Evolutionary conservation across 1,140 invertebrate genomes (phyloP).

Genomic region (Leptonema lineaticorne): DNA sequence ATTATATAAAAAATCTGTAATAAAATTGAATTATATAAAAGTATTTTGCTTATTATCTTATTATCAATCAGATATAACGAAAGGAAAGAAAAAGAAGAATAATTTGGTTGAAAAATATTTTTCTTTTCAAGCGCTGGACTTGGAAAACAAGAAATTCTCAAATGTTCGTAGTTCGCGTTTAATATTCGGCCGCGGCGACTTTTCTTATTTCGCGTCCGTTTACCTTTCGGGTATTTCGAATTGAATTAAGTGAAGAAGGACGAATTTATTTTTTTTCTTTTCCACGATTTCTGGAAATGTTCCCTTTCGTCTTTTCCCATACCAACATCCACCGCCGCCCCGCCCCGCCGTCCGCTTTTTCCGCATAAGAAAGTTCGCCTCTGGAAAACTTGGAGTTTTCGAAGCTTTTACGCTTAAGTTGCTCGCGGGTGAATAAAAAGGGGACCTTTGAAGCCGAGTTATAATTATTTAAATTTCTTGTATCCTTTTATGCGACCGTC

Average conservation of each 20-base stretch:
- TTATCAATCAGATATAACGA: too few species aligned
- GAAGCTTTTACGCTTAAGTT: conserved; percentile 12
- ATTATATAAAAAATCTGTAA: too few species aligned
- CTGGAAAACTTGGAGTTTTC: conserved; percentile 4
- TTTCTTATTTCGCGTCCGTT: conserved; percentile 5
- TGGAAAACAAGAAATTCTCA: too few species aligned
- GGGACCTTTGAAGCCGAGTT: conserved; percentile 17
- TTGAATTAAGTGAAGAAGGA: background rate
- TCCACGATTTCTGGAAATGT: background rate
- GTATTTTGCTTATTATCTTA: too few species aligned
- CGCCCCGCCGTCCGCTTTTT: background rate
- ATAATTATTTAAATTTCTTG: conserved; percentile 28
- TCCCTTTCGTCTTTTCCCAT: background rate
- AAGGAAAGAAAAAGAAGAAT: too few species aligned
- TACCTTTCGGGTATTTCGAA: background rate
- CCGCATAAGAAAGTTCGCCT: background rate
- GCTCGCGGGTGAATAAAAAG: conserved; percentile 15
- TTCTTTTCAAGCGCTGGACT: too few species aligned
- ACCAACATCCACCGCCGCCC: background rate
- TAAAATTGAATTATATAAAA: too few species aligned
- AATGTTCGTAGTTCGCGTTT: too few species aligned
- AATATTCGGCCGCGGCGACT: too few species aligned
- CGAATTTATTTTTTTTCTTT: conserved; percentile 15
- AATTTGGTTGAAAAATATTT: too few species aligned
- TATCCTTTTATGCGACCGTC: conserved; percentile 23